Conservation (phyloP, 2,797 vertebrate species). For the Leucoraja ocellata region DNA sequence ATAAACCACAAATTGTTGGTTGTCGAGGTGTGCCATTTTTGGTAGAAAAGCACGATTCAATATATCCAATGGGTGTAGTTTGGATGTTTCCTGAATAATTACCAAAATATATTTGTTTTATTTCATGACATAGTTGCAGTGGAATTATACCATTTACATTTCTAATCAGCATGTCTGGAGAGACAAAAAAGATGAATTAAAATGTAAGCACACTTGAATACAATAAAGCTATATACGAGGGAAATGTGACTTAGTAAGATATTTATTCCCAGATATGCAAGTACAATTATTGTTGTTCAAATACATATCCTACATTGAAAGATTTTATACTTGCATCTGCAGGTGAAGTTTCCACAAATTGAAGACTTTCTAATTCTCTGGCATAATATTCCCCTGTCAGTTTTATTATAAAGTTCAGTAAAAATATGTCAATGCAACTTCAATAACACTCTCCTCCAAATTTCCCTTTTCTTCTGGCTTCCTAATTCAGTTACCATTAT, state of each 20-base stretch:
- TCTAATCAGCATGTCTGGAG: neutral
- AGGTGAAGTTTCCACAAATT: neutral
- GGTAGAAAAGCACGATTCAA: constrained; percentile 72
- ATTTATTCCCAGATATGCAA: neutral
- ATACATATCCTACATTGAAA: too few species aligned
- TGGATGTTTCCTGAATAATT: constrained; percentile 62
- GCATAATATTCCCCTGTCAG: neutral
- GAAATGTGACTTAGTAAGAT: neutral
- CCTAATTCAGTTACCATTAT: neutral
- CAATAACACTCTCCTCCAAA: neutral
- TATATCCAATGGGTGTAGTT: constrained; percentile 73
- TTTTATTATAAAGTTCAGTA: neutral
- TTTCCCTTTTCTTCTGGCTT: neutral
- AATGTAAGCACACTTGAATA: neutral
- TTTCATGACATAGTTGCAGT: neutral
- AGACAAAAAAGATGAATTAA: neutral
- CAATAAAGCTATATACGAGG: neutral
- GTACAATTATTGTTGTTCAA: neutral
- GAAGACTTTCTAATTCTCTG: neutral
- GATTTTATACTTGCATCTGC: neutral
- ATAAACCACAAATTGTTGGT: constrained; percentile 69
- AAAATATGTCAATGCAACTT: neutral
- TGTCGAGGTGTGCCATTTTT: constrained; percentile 83
- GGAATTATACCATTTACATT: neutral
- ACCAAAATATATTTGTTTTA: neutral